phyloP scores from a whole-genome alignment of 2,888 invertebrate genomes.

The Augiades crinisus region DNA sequence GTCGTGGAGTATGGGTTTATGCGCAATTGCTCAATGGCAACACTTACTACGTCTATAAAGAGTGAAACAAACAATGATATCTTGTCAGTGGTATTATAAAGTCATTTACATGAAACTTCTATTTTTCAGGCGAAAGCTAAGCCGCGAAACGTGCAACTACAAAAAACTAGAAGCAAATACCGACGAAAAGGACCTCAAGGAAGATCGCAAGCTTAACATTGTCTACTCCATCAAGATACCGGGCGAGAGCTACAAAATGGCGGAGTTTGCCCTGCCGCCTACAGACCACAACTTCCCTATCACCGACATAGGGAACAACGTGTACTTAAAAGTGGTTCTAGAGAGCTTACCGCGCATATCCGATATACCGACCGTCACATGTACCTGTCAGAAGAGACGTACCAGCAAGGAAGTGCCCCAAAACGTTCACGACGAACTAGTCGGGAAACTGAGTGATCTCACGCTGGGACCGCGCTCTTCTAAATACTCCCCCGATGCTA shows the following conservation, averaged over 20 bases:
- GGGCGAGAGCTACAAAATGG: constrained; percentile 80
- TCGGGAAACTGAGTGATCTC: constrained; percentile 70
- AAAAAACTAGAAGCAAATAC: constrained; percentile 73
- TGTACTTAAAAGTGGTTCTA: constrained; percentile 82
- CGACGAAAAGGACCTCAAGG: constrained; percentile 53
- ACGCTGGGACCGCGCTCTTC: constrained; percentile 55
- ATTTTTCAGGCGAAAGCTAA: constrained; percentile 63
- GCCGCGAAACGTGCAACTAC: constrained; percentile 74
- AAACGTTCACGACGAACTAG: constrained; percentile 58
- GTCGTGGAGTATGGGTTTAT: no score
- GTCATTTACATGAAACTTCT: no score
- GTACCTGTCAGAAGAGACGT: constrained; percentile 61
- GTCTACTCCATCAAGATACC: constrained; percentile 86
- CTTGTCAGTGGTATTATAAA: no score
- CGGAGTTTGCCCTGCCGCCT: constrained; percentile 80
- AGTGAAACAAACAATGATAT: no score
- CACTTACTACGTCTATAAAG: no score
- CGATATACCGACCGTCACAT: constrained; percentile 83
- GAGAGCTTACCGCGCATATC: constrained; percentile 88
- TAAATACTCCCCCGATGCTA: constrained; percentile 43
- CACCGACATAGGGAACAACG: constrained; percentile 84
- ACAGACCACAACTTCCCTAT: constrained; percentile 87
- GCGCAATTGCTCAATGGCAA: no score
- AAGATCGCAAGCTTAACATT: constrained; percentile 73
- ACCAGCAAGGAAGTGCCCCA: constrained; percentile 56